A percentile compares a stretch with the other conserved stretches of the same genome.
Evolutionary conservation across 2,113 vertebrate species (phyloP).

Genomic region (Crotalus tigris): DNA sequence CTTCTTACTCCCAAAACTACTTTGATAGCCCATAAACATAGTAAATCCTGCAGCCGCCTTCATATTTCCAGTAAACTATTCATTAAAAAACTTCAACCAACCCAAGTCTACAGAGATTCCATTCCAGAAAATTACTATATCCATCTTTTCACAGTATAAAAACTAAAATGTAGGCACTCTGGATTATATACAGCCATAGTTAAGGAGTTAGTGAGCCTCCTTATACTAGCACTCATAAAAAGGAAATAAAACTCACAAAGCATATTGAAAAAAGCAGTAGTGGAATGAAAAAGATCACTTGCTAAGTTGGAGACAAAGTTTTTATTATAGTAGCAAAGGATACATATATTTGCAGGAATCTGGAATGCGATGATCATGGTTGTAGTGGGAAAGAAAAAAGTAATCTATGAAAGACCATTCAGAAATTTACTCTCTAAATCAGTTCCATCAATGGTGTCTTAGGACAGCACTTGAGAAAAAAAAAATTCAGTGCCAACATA

Average conservation of each 20-base stretch:
- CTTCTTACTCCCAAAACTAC: background rate
- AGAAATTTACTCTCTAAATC: background rate
- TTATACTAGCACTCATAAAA: background rate
- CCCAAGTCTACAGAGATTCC: background rate
- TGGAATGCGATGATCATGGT: background rate
- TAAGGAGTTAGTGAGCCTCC: background rate
- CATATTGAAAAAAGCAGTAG: background rate
- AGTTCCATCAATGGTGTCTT: background rate
- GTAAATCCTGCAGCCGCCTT: background rate
- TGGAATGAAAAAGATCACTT: background rate
- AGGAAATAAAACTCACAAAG: background rate
- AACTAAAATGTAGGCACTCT: background rate
- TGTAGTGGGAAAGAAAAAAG: background rate
- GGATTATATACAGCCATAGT: background rate
- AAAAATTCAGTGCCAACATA: background rate
- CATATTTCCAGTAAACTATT: background rate
- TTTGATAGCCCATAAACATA: background rate
- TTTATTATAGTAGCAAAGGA: background rate
- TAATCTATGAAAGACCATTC: background rate
- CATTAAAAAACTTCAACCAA: background rate
- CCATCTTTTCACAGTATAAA: background rate
- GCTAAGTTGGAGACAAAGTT: background rate
- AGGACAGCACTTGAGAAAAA: background rate
- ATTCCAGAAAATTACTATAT: background rate
- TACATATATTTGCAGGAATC: background rate